Evolutionary conservation across 2,797 vertebrate species (phyloP), one percentile per base, ranked within the genome.

Genomic region (Bufotes viridis): DNA sequence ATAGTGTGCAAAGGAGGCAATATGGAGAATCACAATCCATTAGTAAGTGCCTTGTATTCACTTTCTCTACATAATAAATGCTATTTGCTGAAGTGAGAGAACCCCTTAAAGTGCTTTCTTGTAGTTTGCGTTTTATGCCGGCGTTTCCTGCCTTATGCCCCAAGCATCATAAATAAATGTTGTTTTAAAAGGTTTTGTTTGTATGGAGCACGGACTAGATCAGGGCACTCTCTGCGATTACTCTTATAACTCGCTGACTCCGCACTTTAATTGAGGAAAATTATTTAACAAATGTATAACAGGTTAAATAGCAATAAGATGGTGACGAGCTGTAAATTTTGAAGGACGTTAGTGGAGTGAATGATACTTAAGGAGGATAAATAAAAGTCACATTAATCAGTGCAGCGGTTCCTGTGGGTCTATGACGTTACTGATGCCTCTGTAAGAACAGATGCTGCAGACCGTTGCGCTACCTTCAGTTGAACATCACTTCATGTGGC

Each of bases 241-340:
- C 78, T 29, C n/a, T 78, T 8, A 29, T 2, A 58, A 78, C 9
- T 42, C n/a, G 58, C 78, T 63, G 55, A 60, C 24, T 15, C 10
- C 49, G 78, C 29, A 49, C 29, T 81, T 81, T 63, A 34, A 63
- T 61, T 13, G 14, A 2, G 7, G 63, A 42, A 42, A 24, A 10
- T 1, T 53, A 13, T 18, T 42, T 61, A 69, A 67, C 67, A 82
- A 34, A 76, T 22, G n/a, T 7, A 63, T 24, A 78, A 67, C 18
- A 85, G 63, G 80, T 49, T 53, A 69, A 53, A 82, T 67, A 8
- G 74, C 51, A 51, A n/a, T 49, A 84, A 20, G 26, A 72, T 42
- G 24, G 17, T 20, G 53, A 51, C 9, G 29, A 34, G 34, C 17
- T n/a, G 67, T 78, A 67, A 76, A 78, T 78, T 42, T n/a, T 63